Evolutionary conservation across 2,797 vertebrate species (phyloP), one percentile per base, ranked within the genome.

Genomic region (Podarcis lilfordi): DNA sequence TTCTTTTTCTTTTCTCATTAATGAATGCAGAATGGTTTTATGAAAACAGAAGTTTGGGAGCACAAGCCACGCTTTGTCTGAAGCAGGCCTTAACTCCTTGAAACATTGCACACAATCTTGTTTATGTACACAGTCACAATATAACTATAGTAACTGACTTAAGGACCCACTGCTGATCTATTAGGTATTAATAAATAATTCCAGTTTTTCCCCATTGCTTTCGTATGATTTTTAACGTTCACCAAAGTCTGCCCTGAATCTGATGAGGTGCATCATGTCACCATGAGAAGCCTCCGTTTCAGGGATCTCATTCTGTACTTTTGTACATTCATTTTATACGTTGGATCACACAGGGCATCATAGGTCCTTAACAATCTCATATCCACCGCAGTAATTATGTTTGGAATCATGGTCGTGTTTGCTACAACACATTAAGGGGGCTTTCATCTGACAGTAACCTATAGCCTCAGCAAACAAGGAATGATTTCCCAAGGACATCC

Each of bases 391-490:
- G 79, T 66, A 87, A 87, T 87, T 74, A 82, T 37, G 35, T 82
- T 87, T 75, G n/a, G 55, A 75, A 82, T 74, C 50, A 40, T 43
- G 43, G 27, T 64, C 17, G 13, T 75, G 27, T 72, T 80, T 86
- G 85, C 64, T 80, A 80, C 77, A 69, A 71, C 50, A 75, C 69
- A 10, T 64, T 87, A 75, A 81, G 10, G 35, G 37, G 64, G 27
- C 29, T 87, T 75, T 43, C 79, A 81, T 81, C 78, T 82, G 25
- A 71, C 85, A 86, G 77, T 77, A 80, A 29, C 66, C 66, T 55
- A 37, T 80, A 45, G 85, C 45, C n/a, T 86, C 37, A 27, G 55
- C 69, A 82, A 87, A 87, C 86, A 87, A 82, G 86, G 86, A 82
- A 81, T 82, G 55, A 76, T 75, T 82, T 87, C 50, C 71, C 69